These are phyloP conservation scores for Marmota flaviventris DNA, from an alignment of 2,113 vertebrate species.

Conservation along the genomic window DNA sequence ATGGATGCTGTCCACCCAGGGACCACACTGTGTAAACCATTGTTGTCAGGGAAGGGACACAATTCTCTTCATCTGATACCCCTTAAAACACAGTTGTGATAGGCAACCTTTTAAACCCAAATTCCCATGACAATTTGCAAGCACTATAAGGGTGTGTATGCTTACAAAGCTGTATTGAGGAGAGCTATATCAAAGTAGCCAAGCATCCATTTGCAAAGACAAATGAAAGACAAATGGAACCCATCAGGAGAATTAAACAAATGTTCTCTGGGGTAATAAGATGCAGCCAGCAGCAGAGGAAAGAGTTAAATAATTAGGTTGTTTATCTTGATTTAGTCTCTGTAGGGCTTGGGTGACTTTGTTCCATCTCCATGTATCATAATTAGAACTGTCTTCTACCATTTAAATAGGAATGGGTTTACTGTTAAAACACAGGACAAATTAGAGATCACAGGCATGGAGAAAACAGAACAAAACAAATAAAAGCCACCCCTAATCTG, in stretches of 20 bases:
- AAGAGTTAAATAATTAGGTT: conserved; percentile 70
- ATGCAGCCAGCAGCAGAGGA: conserved; percentile 9
- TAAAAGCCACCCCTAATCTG: conserved; percentile 38
- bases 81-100: neutral
- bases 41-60: neutral
- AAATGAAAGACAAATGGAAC: neutral
- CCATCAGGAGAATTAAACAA: neutral
- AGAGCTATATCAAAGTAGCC: neutral
- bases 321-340: conserved; percentile 54
- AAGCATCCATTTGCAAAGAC: conserved; percentile 45
- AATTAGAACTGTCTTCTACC: conserved; percentile 31
- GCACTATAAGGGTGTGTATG: rapidly evolving
- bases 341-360: neutral
- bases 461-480: conserved; percentile 64
- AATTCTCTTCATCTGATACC: neutral
- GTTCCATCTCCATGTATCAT: conserved; percentile 16
- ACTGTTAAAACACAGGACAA: conserved; percentile 55
- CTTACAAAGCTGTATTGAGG: neutral
- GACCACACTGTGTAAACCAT: neutral
- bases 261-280: neutral
- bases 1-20: neutral
- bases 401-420: conserved; percentile 54
- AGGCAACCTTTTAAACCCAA: neutral
- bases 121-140: conserved; percentile 62
- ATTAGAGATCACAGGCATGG: conserved; percentile 62